phyloP scores from a whole-genome alignment of 1,140 invertebrate species.

The Chymomyza costata region DNA sequence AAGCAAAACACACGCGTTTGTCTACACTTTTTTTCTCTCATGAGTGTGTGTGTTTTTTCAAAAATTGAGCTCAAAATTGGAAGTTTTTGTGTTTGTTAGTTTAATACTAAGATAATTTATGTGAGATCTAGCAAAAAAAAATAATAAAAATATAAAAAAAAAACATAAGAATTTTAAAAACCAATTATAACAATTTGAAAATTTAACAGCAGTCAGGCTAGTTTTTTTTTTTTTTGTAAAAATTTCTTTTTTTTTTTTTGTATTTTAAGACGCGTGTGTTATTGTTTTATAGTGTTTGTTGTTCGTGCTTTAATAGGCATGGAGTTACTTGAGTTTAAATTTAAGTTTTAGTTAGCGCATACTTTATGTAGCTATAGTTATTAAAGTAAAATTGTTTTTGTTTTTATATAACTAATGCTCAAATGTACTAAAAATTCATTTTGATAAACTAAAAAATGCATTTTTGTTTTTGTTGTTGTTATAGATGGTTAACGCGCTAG shows the following conservation, averaged over 20 bases:
- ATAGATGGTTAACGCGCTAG: too few relatives aligned
- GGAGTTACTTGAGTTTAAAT: too few relatives aligned
- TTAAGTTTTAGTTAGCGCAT: conserved; percentile 40
- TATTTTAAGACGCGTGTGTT: conserved; percentile 22
- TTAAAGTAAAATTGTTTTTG: conserved; percentile 1
- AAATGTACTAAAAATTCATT: too few relatives aligned
- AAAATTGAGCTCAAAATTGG: conserved; percentile 58
- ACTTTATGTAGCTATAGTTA: conserved; percentile 21
- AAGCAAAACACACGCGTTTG: conserved; percentile 42
- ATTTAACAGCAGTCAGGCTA: conserved; percentile 29
- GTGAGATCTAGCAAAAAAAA: conserved; percentile 62
- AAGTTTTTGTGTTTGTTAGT: conserved; percentile 57
- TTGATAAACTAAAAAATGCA: too few relatives aligned
- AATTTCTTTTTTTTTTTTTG: conserved; percentile 29
- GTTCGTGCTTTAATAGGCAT: conserved; percentile 40
- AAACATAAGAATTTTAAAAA: conserved; percentile 37
- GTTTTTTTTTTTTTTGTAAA: conserved; percentile 35
- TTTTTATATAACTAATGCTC: too few relatives aligned
- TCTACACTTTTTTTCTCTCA: conserved; percentile 16
- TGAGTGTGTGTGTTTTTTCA: conserved; percentile 36
- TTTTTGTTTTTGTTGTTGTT: too few relatives aligned
- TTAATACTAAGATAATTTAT: conserved; percentile 66
- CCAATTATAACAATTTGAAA: not conserved
- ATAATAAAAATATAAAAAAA: conserved; percentile 38
- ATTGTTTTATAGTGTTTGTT: conserved; percentile 32